These are phyloP conservation scores for Oryzias javanicus DNA, from an alignment of 2,113 vertebrate genomes.

Conservation along the genomic window DNA sequence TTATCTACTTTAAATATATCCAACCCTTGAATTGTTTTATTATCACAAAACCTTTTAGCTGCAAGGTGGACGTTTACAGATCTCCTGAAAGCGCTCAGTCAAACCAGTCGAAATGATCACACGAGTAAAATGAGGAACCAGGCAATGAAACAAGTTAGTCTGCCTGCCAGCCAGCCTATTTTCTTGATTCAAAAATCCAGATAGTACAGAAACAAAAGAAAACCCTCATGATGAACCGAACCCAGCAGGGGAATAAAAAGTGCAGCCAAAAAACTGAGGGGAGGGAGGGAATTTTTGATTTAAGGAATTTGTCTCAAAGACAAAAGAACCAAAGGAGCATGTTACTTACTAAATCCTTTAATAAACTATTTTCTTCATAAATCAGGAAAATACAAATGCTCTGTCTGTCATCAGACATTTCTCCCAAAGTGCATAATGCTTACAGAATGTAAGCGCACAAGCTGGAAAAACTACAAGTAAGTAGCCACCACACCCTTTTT, in stretches of 20 bases:
- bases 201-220: background rate
- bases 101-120: conserved; percentile 8
- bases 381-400: too few species aligned
- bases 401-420: too few species aligned
- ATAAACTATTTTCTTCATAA: too few species aligned
- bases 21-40: conserved; percentile 9
- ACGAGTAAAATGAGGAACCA: conserved; percentile 25
- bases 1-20: conserved; percentile 1
- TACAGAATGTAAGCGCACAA: too few species aligned
- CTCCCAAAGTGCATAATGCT: too few species aligned
- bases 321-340: too few species aligned
- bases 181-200: background rate
- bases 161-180: conserved; percentile 11
- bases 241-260: background rate
- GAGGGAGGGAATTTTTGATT: too few species aligned
- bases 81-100: conserved; percentile 34
- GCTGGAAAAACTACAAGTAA: too few species aligned
- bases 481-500: too few species aligned
- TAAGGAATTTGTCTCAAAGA: too few species aligned
- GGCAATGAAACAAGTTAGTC: conserved; percentile 11
- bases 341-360: too few species aligned
- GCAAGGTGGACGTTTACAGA: conserved; percentile 41
- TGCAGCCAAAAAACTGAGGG: background rate
- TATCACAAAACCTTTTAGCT: conserved; percentile 12
- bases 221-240: background rate